Percentiles rank a stretch among this genome's conserved stretches.
phyloP scores from a whole-genome alignment of 2,888 invertebrate species.

The Cephalotes varians region DNA sequence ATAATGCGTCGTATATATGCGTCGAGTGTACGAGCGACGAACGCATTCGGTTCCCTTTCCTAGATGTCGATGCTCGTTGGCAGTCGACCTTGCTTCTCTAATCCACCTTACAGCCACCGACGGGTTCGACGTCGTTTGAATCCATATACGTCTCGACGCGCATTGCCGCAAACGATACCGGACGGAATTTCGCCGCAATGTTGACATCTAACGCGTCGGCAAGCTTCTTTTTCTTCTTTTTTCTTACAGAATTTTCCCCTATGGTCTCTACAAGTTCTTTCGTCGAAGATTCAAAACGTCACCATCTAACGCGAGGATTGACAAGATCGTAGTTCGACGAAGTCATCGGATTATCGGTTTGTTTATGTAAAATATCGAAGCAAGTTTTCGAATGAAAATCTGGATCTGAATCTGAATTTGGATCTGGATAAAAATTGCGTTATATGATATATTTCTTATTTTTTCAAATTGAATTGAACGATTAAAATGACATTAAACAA shows the following conservation, averaged over 20 bases:
- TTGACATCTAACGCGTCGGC: not conserved
- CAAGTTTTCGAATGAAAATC: not conserved
- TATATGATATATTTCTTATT: not conserved
- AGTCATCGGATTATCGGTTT: not conserved
- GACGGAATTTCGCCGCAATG: constrained; percentile 44
- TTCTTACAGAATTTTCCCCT: constrained; percentile 30
- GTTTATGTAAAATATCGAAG: not conserved
- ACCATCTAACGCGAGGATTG: constrained; percentile 35
- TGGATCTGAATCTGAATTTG: too few relatives aligned
- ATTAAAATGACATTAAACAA: not conserved
- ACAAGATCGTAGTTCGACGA: constrained; percentile 9
- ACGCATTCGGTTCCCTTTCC: constrained; percentile 68
- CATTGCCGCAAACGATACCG: constrained; percentile 45
- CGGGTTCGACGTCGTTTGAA: constrained; percentile 30
- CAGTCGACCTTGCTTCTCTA: constrained; percentile 3
- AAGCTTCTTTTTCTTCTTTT: not conserved
- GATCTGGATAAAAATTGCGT: constrained; percentile 3
- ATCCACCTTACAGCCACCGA: constrained; percentile 11
- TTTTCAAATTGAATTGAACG: not conserved
- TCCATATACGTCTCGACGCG: constrained; percentile 42
- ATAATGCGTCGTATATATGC: constrained; percentile 78
- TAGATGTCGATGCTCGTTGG: constrained; percentile 31
- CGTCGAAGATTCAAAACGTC: constrained; percentile 5
- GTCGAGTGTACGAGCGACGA: constrained; percentile 59
- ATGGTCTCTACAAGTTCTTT: not conserved